These are phyloP conservation scores for Coptodon bakossiorum DNA, from an alignment of 2,113 vertebrate species.

Conservation along the genomic window DNA sequence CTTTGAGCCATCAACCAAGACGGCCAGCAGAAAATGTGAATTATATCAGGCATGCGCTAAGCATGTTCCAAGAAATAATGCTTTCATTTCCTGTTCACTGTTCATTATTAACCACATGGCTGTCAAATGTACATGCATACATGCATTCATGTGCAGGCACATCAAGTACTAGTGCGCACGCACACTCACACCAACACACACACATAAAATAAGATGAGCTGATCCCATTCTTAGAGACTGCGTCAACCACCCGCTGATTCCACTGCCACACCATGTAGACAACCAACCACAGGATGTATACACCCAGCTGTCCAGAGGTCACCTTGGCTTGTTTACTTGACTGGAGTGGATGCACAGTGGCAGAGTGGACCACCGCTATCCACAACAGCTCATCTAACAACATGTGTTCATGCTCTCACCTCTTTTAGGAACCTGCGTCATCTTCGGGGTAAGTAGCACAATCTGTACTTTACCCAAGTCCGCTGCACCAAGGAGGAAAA, in stretches of 20 bases:
- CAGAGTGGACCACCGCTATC: slow-evolving; percentile 21
- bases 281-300: slow-evolving; percentile 48
- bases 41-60: neutral
- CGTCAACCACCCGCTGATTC: slow-evolving; percentile 59
- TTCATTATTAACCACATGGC: slow-evolving; percentile 48
- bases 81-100: slow-evolving; percentile 38
- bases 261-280: slow-evolving; percentile 30
- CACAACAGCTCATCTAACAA: slow-evolving; percentile 10
- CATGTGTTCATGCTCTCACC: neutral
- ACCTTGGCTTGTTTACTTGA: slow-evolving; percentile 64
- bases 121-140: slow-evolving; percentile 30
- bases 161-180: neutral
- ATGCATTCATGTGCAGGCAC: neutral
- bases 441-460: slow-evolving; percentile 36
- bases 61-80: slow-evolving; percentile 1
- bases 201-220: slow-evolving; percentile 35
- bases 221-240: slow-evolving; percentile 45
- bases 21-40: neutral
- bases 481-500: neutral
- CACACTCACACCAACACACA: neutral
- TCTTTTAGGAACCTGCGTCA: neutral
- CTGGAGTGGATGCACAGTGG: slow-evolving; percentile 30
- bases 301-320: slow-evolving; percentile 64
- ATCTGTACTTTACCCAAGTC: slow-evolving; percentile 27
- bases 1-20: neutral